phyloP scores from a whole-genome alignment of 2,888 invertebrate genomes.

The Oscheius sp. region DNA sequence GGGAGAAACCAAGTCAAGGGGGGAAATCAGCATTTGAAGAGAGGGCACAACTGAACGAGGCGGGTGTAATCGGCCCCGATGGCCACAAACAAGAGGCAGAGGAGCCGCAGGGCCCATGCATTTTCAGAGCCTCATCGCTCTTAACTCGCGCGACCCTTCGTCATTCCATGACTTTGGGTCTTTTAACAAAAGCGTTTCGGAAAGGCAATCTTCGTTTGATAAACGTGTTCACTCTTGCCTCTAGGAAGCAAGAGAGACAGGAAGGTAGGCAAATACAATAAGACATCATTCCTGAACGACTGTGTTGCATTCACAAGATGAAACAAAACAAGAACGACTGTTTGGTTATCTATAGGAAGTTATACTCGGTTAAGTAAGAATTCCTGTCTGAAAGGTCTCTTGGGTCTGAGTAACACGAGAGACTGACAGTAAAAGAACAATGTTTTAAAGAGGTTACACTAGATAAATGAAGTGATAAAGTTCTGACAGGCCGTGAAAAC shows the following conservation, averaged over 20 bases:
- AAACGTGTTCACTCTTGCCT: background rate
- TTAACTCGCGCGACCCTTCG: background rate
- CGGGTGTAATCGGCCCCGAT: constrained; percentile 14
- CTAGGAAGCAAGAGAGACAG: background rate
- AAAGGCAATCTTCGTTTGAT: background rate
- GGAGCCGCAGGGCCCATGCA: constrained; percentile 4
- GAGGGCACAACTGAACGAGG: background rate
- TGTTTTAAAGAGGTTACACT: background rate
- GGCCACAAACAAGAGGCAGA: constrained; percentile 4
- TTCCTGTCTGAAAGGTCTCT: too few species aligned
- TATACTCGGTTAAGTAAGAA: too few species aligned
- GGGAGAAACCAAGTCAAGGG: background rate
- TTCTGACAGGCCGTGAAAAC: constrained; percentile 2
- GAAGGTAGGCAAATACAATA: too few species aligned
- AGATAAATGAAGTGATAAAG: background rate
- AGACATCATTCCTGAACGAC: too few species aligned
- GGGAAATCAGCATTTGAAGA: background rate
- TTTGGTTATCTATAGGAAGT: too few species aligned
- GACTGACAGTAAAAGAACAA: too few species aligned
- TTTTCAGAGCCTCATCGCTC: constrained; percentile 14
- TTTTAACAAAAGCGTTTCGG: background rate
- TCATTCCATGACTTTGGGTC: background rate
- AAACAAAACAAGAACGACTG: too few species aligned
- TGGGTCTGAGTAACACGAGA: too few species aligned
- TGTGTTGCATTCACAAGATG: too few species aligned